phyloP scores from a whole-genome alignment of 2,797 vertebrate genomes.

The Echeneis naucrates region DNA sequence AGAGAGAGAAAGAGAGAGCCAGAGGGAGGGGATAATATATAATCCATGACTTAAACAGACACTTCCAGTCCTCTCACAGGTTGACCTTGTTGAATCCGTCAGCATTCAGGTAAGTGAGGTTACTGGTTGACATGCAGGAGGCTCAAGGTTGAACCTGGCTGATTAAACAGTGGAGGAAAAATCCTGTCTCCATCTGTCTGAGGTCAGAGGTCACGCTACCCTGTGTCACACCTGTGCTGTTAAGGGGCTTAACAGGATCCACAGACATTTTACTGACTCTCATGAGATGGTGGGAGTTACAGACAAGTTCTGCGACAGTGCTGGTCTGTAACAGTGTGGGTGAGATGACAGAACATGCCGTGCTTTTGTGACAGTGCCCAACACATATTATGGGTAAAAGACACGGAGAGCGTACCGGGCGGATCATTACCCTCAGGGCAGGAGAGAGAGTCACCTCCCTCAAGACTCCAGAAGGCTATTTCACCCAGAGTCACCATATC shows the following conservation, averaged over 20 bases:
- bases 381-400: slow-evolving; percentile 56
- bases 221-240: slow-evolving; percentile 64
- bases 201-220: slow-evolving; percentile 68
- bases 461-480: slow-evolving; percentile 88
- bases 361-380: slow-evolving; percentile 61
- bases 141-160: slow-evolving; percentile 76
- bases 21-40: slow-evolving; percentile 39
- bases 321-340: slow-evolving; percentile 37
- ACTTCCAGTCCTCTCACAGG: slow-evolving; percentile 28
- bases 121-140: slow-evolving; percentile 69
- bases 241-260: slow-evolving; percentile 76
- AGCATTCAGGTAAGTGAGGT: slow-evolving; percentile 56
- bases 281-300: slow-evolving; percentile 41
- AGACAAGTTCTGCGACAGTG: slow-evolving; percentile 40
- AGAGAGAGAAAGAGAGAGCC: slow-evolving; percentile 19
- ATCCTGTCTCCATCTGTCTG: slow-evolving; percentile 79
- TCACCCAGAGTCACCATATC: slow-evolving; percentile 85
- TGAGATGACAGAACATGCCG: slow-evolving; percentile 70
- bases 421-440: slow-evolving; percentile 76
- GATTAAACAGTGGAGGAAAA: slow-evolving; percentile 77
- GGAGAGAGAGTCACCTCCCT: slow-evolving; percentile 84
- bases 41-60: slow-evolving; percentile 47
- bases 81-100: slow-evolving; percentile 54
- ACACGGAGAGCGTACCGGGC: slow-evolving; percentile 53
- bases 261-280: slow-evolving; percentile 47